These are phyloP conservation scores for Prionailurus viverrinus DNA, from an alignment of 2,113 vertebrate species.

Conservation along the genomic window DNA sequence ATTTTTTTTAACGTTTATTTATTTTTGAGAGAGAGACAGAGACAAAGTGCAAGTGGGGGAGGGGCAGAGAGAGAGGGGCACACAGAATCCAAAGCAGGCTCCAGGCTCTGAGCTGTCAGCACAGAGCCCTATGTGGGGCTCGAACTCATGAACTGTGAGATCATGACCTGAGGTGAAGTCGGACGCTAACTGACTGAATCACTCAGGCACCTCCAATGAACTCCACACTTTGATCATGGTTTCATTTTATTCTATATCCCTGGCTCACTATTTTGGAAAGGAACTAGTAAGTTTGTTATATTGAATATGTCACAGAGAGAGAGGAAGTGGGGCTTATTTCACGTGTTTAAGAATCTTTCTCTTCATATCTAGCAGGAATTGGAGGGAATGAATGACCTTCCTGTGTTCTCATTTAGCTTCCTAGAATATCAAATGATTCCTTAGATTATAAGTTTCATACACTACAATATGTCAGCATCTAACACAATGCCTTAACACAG, in stretches of 20 bases:
- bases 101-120: too few relatives aligned
- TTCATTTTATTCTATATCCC: neutral
- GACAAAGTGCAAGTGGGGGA: too few relatives aligned
- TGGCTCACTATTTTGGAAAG: slow-evolving; percentile 20
- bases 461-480: neutral
- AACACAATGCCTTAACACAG: neutral
- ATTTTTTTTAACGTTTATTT: too few relatives aligned
- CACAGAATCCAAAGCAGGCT: too few relatives aligned
- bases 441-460: neutral
- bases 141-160: too few relatives aligned
- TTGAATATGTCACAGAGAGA: neutral
- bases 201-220: neutral
- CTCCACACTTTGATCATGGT: neutral
- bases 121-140: too few relatives aligned
- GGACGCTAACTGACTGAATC: too few relatives aligned
- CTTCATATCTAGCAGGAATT: neutral
- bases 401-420: neutral
- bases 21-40: too few relatives aligned
- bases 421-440: neutral
- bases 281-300: neutral
- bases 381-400: neutral
- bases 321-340: neutral
- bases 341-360: neutral
- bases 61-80: too few relatives aligned
- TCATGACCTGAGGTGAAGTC: too few relatives aligned